A percentile compares a stretch with the other conserved stretches of the same genome.
phyloP scores from a whole-genome alignment of 2,797 vertebrate species.

The Tapera naevia region DNA sequence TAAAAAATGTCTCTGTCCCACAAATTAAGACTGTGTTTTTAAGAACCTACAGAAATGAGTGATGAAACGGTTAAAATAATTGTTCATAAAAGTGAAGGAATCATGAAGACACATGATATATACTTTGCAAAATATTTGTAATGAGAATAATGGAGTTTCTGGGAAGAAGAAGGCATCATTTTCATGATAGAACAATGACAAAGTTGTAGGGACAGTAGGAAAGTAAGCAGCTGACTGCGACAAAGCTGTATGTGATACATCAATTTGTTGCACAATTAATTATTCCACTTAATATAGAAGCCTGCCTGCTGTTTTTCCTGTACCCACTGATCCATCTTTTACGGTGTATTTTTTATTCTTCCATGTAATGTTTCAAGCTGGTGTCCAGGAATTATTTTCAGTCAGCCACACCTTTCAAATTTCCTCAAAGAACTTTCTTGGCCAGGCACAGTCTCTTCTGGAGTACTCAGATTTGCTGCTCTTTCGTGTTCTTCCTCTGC shows the following conservation, averaged over 20 bases:
- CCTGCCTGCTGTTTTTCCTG: background rate
- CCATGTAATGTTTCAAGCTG: background rate
- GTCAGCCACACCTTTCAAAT: background rate
- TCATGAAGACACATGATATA: rapidly evolving
- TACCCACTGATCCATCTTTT: background rate
- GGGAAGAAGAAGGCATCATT: background rate
- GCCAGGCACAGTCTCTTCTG: background rate
- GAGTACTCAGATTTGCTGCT: background rate
- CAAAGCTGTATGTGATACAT: background rate
- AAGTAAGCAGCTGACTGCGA: background rate
- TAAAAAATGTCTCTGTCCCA: background rate
- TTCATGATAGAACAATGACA: background rate
- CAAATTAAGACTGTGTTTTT: background rate
- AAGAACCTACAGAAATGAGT: background rate
- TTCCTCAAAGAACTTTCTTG: background rate
- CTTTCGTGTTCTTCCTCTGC: background rate
- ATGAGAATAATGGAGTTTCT: background rate
- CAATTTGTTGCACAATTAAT: background rate
- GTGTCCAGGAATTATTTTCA: background rate
- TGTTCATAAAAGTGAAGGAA: background rate
- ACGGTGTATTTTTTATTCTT: background rate
- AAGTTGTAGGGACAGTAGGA: background rate
- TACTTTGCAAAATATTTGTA: background rate
- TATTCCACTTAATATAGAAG: background rate
- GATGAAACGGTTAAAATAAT: background rate